These are phyloP conservation scores for Megathymus violae DNA, from an alignment of 1,140 invertebrate genomes.

Conservation along the genomic window DNA sequence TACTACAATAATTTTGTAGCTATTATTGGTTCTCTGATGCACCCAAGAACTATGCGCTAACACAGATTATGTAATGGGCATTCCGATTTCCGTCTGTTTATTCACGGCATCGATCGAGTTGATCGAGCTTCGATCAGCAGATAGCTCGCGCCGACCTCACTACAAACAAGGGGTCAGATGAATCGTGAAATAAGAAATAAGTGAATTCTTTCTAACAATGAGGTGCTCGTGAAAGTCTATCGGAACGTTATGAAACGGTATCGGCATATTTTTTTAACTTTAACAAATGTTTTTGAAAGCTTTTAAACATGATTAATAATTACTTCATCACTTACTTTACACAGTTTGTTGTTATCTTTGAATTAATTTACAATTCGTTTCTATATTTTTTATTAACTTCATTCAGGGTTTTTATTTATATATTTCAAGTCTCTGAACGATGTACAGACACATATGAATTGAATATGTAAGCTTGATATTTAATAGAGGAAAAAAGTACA, in stretches of 20 bases:
- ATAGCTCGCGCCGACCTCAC: conserved; percentile 55
- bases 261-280: neutral
- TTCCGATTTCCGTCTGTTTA: conserved; percentile 33
- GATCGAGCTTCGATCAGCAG: conserved; percentile 61
- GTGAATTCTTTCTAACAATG: conserved; percentile 40
- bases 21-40: neutral
- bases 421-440: too few relatives aligned
- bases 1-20: too few relatives aligned
- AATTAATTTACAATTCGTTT: too few relatives aligned
- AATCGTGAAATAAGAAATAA: conserved; percentile 68
- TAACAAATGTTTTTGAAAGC: neutral
- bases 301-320: too few relatives aligned
- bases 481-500: too few relatives aligned
- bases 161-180: conserved; percentile 55
- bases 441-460: too few relatives aligned
- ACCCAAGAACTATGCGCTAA: too few relatives aligned
- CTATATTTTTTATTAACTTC: too few relatives aligned
- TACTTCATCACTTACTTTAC: too few relatives aligned
- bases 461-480: too few relatives aligned
- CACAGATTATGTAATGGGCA: conserved; percentile 26
- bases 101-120: conserved; percentile 56
- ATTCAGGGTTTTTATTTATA: too few relatives aligned
- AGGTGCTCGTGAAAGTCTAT: conserved; percentile 31
- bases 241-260: neutral
- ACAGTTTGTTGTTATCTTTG: conserved; percentile 8